Evolutionary conservation across 2,888 invertebrate species (phyloP), one percentile per base, ranked within the genome.

Genomic region (Disparrhopalites patrizii): DNA sequence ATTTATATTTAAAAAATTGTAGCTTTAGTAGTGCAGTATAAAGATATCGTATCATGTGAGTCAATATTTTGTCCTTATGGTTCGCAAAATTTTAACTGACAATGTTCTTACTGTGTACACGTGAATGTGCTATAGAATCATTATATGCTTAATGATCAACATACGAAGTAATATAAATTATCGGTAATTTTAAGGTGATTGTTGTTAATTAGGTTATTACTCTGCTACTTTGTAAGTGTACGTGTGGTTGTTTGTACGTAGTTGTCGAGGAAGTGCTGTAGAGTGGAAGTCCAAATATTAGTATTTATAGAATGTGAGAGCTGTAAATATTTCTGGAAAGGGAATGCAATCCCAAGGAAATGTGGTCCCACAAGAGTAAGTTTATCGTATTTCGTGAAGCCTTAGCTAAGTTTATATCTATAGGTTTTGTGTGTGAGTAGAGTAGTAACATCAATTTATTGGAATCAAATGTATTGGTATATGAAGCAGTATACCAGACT

Each of bases 11-110:
- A 20, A 47, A 23, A 10, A 20, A 47, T n/a, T 47, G 47, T 47
- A 47, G 10, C n/a, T n/a, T n/a, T 10, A 8, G 47, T 47, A 47
- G 47, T 47, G 47, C 47, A 23, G 20, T 47, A 23, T 25, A 23
- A 23, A n/a, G n/a, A 23, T 47, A 25, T 47, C 25, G 20, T 47
- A 47, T 40, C 40, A 40, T 47, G 47, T 47, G 47, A 18, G 23
- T 47, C 31, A 54, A 28, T 54, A 54, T 54, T 31, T 54, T 54
- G 54, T 54, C 54, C 54, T 30, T 54, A 54, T 54, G 54, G 54
- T 54, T 54, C 18, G 54, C 33, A 54, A 31, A 33, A 20, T 54
- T 54, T 30, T 31, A 54, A 28, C 31, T 54, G 31, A 30, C 30
- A 28, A 54, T 54, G 54, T 27, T 54, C 54, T 54, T 54, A 30